These are phyloP conservation scores for Fragum fragum DNA, from an alignment of 2,888 invertebrate genomes.

Conservation along the genomic window DNA sequence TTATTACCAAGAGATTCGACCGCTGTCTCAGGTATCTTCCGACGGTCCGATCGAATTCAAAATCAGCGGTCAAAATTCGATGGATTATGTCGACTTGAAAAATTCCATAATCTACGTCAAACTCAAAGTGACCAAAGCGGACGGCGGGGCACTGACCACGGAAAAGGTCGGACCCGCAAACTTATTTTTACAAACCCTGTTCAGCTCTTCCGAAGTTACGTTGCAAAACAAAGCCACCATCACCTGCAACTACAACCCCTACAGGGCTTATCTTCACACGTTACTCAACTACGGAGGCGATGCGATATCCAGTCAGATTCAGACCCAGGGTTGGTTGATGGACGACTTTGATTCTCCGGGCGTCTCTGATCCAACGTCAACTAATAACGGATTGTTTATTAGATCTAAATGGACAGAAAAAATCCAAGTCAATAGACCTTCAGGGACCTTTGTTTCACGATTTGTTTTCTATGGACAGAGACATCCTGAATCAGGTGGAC, in stretches of 20 bases:
- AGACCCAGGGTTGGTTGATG: slow-evolving; percentile 41
- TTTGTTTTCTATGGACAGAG: slow-evolving; percentile 31
- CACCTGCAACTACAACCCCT: slow-evolving; percentile 54
- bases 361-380: slow-evolving; percentile 37
- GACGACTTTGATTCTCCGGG: slow-evolving; percentile 44
- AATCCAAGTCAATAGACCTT: slow-evolving; percentile 42
- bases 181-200: slow-evolving; percentile 54
- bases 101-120: slow-evolving; percentile 32
- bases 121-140: slow-evolving; percentile 39
- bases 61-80: slow-evolving; percentile 51
- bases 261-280: slow-evolving; percentile 54
- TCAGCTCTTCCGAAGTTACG: slow-evolving; percentile 52
- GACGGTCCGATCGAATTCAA: slow-evolving; percentile 51
- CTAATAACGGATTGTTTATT: slow-evolving; percentile 45
- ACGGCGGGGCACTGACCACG: slow-evolving; percentile 24
- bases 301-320: slow-evolving; percentile 39
- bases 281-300: slow-evolving; percentile 46
- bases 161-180: slow-evolving; percentile 59
- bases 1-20: slow-evolving; percentile 53
- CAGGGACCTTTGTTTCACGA: slow-evolving; percentile 55
- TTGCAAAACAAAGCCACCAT: slow-evolving; percentile 51
- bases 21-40: slow-evolving; percentile 41
- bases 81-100: slow-evolving; percentile 56
- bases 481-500: slow-evolving; percentile 46
- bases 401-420: background rate